Percentiles rank a stretch among this genome's conserved stretches.
These are phyloP conservation scores for Pseudomugil tenellus DNA, from an alignment of 2,797 vertebrate species.

Conservation along the genomic window DNA sequence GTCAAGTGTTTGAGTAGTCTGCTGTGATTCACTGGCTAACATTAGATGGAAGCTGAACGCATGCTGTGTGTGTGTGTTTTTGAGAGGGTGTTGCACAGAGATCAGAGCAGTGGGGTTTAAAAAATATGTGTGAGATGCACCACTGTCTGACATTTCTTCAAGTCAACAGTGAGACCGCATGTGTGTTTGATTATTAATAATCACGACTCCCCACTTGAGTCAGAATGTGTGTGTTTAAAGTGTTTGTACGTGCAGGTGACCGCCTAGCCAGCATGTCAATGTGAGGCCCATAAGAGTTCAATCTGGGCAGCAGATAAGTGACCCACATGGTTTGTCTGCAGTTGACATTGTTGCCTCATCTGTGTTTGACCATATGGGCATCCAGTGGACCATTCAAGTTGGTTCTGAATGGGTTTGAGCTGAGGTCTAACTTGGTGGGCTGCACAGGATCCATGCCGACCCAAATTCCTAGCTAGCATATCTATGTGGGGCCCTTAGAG, in stretches of 20 bases:
- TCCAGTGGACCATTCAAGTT: too few species aligned
- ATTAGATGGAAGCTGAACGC: conserved; percentile 30
- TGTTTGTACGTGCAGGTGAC: neutral
- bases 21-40: conserved; percentile 66
- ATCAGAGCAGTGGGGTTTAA: conserved; percentile 16
- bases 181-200: neutral
- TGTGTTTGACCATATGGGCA: too few species aligned
- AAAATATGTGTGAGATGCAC: neutral
- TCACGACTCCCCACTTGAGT: neutral
- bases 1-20: conserved; percentile 59
- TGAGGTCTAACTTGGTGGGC: too few species aligned
- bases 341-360: too few species aligned
- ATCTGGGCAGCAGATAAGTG: too few species aligned
- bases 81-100: conserved; percentile 23
- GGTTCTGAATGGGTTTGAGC: too few species aligned
- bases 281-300: too few species aligned
- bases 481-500: too few species aligned
- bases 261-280: too few species aligned
- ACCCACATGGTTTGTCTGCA: too few species aligned
- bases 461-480: too few species aligned
- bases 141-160: conserved; percentile 4
- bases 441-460: too few species aligned
- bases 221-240: neutral
- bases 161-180: conserved; percentile 2
- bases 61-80: conserved; percentile 19